Evolutionary conservation across 1,140 invertebrate genomes (phyloP).

Genomic region (Geopemphigus sp.): DNA sequence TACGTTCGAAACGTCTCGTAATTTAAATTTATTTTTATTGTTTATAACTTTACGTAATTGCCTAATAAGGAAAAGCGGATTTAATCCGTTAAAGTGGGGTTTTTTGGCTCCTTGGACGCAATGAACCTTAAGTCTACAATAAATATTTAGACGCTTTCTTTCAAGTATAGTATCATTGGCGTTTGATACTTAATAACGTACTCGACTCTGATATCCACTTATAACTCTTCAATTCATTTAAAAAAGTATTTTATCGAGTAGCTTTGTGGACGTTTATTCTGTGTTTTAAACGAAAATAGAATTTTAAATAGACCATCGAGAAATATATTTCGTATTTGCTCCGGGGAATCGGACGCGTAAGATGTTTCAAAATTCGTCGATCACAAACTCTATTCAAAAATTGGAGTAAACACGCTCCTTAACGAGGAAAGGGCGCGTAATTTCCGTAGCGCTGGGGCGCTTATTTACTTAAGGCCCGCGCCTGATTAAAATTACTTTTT

Average conservation of each 20-base stretch:
- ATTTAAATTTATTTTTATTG: background rate
- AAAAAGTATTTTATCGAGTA: constrained; percentile 17
- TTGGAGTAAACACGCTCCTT: no score
- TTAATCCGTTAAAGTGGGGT: background rate
- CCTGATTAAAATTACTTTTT: background rate
- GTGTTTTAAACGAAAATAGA: background rate
- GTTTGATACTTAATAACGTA: background rate
- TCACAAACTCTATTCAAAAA: no score
- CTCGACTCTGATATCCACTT: constrained; percentile 36
- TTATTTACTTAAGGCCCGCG: no score
- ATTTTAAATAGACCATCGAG: constrained; percentile 3
- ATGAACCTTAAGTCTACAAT: constrained; percentile 9
- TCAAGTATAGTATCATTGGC: constrained; percentile 11
- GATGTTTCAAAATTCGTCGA: no score
- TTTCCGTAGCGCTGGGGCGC: no score
- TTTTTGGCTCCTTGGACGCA: background rate
- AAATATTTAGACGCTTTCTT: constrained; percentile 42
- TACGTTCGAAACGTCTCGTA: no score
- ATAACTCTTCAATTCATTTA: constrained; percentile 30
- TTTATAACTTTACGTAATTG: background rate
- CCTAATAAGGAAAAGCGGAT: background rate
- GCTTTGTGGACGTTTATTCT: background rate
- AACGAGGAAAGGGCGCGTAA: no score
- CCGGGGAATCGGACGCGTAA: no score
- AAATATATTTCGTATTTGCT: no score